Evolutionary conservation across 2,888 invertebrate genomes (phyloP).

Genomic region (Odontocolon sp.): DNA sequence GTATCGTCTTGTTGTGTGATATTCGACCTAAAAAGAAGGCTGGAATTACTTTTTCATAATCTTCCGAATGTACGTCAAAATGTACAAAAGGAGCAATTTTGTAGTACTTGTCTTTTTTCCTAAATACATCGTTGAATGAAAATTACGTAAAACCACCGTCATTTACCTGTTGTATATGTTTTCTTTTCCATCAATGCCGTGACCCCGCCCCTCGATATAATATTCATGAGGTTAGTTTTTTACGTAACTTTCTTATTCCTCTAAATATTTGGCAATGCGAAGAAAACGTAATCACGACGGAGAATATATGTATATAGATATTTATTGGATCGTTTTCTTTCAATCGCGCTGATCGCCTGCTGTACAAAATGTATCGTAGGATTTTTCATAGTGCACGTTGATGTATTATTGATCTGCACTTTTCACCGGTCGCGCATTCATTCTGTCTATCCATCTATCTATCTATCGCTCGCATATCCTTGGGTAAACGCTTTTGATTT

Average conservation of each 20-base stretch:
- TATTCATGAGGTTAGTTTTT: slow-evolving; percentile 80
- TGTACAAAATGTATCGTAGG: slow-evolving; percentile 1
- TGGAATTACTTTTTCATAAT: neutral
- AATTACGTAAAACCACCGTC: slow-evolving; percentile 35
- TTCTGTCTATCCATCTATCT: neutral
- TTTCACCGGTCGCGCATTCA: slow-evolving; percentile 16
- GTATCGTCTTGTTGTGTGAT: neutral
- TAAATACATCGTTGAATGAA: slow-evolving; percentile 36
- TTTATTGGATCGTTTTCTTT: slow-evolving; percentile 12
- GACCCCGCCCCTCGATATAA: slow-evolving; percentile 65
- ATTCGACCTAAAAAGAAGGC: neutral
- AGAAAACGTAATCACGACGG: slow-evolving; percentile 43
- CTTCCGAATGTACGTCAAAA: neutral
- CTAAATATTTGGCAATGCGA: slow-evolving; percentile 65
- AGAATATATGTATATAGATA: slow-evolving; percentile 8
- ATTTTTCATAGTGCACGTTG: slow-evolving; percentile 47
- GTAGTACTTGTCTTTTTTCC: slow-evolving; percentile 23
- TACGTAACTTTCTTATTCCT: slow-evolving; percentile 80
- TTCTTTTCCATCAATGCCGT: slow-evolving; percentile 62
- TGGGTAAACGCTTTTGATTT: neutral
- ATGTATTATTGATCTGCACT: slow-evolving; percentile 33
- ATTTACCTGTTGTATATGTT: slow-evolving; percentile 56
- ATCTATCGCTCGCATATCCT: too few species aligned
- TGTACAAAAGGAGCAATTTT: slow-evolving; percentile 22
- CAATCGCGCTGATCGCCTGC: slow-evolving; percentile 35